Evolutionary conservation across 2,113 vertebrate genomes (phyloP), one percentile per base, ranked within the genome.

Genomic region (Engraulis encrasicolus): DNA sequence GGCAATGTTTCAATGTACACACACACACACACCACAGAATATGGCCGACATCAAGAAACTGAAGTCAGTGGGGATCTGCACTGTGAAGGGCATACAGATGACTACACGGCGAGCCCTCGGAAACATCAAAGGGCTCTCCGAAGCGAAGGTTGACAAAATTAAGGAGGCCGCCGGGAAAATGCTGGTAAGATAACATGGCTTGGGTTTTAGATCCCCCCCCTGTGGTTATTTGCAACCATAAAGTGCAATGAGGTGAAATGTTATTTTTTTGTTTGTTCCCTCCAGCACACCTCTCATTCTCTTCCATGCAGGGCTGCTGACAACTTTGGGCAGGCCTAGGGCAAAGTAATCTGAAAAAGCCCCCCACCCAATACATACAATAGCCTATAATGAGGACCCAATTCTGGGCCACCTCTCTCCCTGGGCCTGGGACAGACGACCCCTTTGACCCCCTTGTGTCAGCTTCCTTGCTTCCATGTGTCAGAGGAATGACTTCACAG

Each of bases 111-210:
- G 96, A 79, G 93, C 97, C 6, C 92, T 99, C 20, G 97, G 96
- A 93, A 99, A 98, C 81, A 94, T 99, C 82, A 99, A 99, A 91
- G 98, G 98, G 17, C 95, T 99, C 82, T 99, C 98, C 2, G 98
- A 99, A 89, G 98, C 96, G 61, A 99, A 99, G 92, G 98, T 99
- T 90, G 98, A 99, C 85, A 99, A 99, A 92, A 99, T 99, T 88
- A 99, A 99, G 94, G 98, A 99, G 83, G 98, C 98, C 15, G 98
- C 97, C 89, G 98, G 98, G 91, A 99, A 99, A 87, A 93, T 99
- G 82, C 92, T 99, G 92, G 98, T 99, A 92, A 96, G 93, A 71
- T 71, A 34, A 71, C 61, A 71, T n/a, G 61, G 27, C 27, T 12
- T 71, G 61, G 61, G 17, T 34, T 71, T 34, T 34, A 27, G 27